These are phyloP conservation scores for Hippocampus comes DNA, from an alignment of 2,113 vertebrate genomes.

Conservation along the genomic window DNA sequence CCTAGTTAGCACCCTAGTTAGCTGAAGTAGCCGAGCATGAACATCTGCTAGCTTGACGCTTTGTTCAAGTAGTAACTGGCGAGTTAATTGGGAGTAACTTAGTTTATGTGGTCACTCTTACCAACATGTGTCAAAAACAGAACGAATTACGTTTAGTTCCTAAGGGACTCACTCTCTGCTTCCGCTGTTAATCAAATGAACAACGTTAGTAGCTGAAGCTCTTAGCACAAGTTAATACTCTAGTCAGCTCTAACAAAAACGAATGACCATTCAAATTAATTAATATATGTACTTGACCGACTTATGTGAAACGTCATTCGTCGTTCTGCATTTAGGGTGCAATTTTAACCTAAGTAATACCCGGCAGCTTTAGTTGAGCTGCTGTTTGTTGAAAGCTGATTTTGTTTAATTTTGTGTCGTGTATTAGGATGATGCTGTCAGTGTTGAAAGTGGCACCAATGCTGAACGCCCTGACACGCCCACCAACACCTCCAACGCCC, in stretches of 20 bases:
- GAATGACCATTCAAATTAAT: not conserved
- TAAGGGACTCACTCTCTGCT: not conserved
- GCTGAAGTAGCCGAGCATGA: slow-evolving; percentile 35
- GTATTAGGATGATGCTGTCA: slow-evolving; percentile 88
- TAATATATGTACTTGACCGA: not conserved
- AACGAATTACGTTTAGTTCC: not conserved
- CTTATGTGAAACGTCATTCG: not conserved
- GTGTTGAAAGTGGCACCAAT: slow-evolving; percentile 92
- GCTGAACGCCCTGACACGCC: slow-evolving; percentile 92
- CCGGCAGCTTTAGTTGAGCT: not conserved
- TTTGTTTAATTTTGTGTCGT: not conserved
- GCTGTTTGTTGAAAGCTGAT: not conserved
- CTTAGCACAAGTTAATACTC: not conserved
- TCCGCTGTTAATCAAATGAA: not conserved
- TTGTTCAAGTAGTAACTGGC: slow-evolving; percentile 20
- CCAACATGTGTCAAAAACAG: not conserved
- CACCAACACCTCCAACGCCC: slow-evolving; percentile 94
- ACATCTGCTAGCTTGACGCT: slow-evolving; percentile 36
- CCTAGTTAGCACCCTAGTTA: slow-evolving; percentile 16
- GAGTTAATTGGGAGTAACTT: not conserved
- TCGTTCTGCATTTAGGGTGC: not conserved
- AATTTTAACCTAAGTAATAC: not conserved
- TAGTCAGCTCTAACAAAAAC: not conserved
- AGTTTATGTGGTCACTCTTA: not conserved
- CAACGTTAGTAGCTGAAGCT: not conserved